Evolutionary conservation across 2,888 invertebrate genomes (phyloP), one percentile per base, ranked within the genome.

Genomic region (Ornithoptera alexandrae): DNA sequence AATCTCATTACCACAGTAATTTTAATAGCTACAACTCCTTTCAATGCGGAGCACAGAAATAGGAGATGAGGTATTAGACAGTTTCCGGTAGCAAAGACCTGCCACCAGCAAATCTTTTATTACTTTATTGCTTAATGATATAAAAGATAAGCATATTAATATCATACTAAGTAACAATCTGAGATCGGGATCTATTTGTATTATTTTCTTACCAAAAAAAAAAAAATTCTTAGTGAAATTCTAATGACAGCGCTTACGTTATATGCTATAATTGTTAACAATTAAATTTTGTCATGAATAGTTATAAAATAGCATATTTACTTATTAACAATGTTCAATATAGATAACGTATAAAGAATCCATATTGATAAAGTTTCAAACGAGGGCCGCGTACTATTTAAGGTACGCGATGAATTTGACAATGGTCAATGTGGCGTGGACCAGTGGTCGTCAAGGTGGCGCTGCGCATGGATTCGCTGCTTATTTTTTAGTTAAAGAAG

Each of bases 261-360:
- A 39, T 39, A 61, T 42, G 18, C 36, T 61, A 42, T 39, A 20
- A 42, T 61, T 24, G 24, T 15, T 6, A 36, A 60, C 60, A 60
- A 60, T 36, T 36, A 60, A 18, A 24, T 30, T 60, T 60, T 30
- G 60, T 60, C 60, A 60, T 60, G 24, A 60, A 60, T 60, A 60
- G 36, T 24, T 15, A 60, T 36, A 60, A 60, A 60, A 60, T 58
- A 8, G 22, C 57, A 22, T 15, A 56, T 46, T 46, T 20, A 56
- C 56, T 15, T 56, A 58, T 58, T 22, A 24, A 58, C 57, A 58
- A 58, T 58, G 57, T 58, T 58, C 57, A 24, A 5, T 4, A 12
- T 58, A 22, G 57, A 22, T 58, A n/a, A 58, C 22, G 22, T 22
- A 22, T 18, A 53, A n/a, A 15, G 57, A 58, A 58, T 61, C 17